Evolutionary conservation across 2,113 vertebrate genomes (phyloP).

Genomic region (Ramphastos sulfuratus): DNA sequence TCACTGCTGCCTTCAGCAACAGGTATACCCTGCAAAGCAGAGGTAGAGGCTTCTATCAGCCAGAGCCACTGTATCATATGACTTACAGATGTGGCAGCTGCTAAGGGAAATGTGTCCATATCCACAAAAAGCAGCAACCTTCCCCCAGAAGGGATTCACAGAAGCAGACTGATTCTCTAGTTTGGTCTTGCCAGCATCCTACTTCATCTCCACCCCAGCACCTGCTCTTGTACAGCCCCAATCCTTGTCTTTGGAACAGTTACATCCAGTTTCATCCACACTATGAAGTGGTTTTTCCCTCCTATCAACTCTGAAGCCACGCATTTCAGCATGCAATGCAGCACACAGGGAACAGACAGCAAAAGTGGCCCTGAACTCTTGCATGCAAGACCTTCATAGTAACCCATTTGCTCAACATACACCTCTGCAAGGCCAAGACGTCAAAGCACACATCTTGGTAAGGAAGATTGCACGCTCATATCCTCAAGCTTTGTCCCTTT

Average conservation of each 20-base stretch:
- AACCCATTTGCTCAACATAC: background rate
- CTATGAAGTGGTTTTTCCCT: background rate
- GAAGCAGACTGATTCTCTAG: background rate
- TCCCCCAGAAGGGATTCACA: background rate
- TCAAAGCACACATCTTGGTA: background rate
- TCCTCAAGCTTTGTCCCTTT: background rate
- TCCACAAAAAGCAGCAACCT: background rate
- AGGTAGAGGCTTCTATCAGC: background rate
- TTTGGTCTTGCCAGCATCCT: background rate
- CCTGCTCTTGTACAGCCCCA: background rate
- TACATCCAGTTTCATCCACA: background rate
- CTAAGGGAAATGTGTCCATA: background rate
- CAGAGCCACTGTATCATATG: background rate
- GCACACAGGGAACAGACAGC: background rate
- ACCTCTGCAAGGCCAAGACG: background rate
- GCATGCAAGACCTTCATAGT: background rate
- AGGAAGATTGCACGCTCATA: background rate
- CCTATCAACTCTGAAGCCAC: background rate
- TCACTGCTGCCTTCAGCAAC: background rate
- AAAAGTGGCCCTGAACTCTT: background rate
- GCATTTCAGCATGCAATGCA: fast-evolving
- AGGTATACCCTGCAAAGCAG: background rate
- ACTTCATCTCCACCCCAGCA: background rate
- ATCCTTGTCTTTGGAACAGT: background rate
- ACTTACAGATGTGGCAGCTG: background rate